Percentiles rank a stretch among this genome's conserved stretches.
phyloP scores from a whole-genome alignment of 2,113 vertebrate genomes.

The Prunella himalayana region DNA sequence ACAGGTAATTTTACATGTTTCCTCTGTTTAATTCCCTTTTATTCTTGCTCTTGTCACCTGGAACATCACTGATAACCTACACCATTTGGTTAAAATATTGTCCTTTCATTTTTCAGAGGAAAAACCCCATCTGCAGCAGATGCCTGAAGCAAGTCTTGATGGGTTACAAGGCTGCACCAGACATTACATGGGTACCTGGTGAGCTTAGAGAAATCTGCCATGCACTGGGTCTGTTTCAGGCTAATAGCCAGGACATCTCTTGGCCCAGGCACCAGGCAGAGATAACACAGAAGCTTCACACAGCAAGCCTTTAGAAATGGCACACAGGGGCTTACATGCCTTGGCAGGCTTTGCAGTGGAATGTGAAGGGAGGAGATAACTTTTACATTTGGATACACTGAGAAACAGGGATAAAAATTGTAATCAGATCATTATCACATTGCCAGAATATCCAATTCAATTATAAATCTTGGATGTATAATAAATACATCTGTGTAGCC shows the following conservation, averaged over 20 bases:
- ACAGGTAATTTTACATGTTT: background rate
- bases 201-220: background rate
- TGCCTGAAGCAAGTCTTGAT: background rate
- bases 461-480: conserved; percentile 13
- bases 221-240: background rate
- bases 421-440: conserved; percentile 17
- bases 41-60: background rate
- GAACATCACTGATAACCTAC: background rate
- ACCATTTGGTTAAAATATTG: background rate
- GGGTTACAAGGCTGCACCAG: background rate
- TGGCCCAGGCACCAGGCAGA: background rate
- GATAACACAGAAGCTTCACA: background rate
- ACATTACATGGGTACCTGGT: background rate
- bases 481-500: background rate
- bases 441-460: conserved; percentile 18
- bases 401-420: conserved; percentile 13
- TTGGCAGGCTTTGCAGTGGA: background rate
- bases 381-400: background rate
- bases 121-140: background rate
- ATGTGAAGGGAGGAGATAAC: background rate
- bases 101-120: background rate
- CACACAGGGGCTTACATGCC: background rate
- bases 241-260: background rate
- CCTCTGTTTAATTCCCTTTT: background rate
- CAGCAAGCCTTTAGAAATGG: background rate